Evolutionary conservation across 92 coral and sea anemone genomes (phyloP).

Genomic region (Diadumene lineata): DNA sequence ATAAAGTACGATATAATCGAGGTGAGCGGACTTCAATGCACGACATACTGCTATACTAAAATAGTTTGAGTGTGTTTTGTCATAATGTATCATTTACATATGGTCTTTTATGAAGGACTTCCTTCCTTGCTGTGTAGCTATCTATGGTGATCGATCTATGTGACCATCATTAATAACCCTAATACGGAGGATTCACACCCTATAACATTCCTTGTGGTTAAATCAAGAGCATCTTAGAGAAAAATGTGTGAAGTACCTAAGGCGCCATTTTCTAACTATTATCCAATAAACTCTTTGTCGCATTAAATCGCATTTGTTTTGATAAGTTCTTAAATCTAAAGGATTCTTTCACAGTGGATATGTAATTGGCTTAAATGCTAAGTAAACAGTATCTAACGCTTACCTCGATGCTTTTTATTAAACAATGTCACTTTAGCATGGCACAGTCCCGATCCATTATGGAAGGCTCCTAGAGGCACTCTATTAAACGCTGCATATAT

Average conservation of each 20-base stretch:
- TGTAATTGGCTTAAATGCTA: conserved; percentile 7
- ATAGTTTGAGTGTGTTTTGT: too few species aligned
- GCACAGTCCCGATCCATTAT: conserved; percentile 89
- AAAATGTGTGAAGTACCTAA: background rate
- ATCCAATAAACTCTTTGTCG: conserved; percentile 1
- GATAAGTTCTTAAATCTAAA: background rate
- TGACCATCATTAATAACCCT: background rate
- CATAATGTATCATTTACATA: too few species aligned
- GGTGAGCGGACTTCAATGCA: background rate
- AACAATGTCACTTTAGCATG: conserved; percentile 68
- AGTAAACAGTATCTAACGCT: conserved; percentile 4
- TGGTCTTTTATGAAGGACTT: too few species aligned
- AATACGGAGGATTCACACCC: background rate
- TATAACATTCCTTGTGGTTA: conserved; percentile 10
- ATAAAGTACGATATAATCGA: background rate
- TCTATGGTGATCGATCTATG: too few species aligned
- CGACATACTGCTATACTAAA: background rate
- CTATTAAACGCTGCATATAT: conserved; percentile 84
- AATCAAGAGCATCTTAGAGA: conserved; percentile 6
- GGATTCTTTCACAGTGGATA: background rate
- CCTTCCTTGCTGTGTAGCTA: background rate
- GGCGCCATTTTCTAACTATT: conserved; percentile 3
- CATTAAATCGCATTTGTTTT: background rate
- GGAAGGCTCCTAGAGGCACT: conserved; percentile 71
- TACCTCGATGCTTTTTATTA: conserved; percentile 40